Percentiles rank a stretch among this genome's conserved stretches.
These are phyloP conservation scores for Drosophila niveifrons DNA, from an alignment of 2,888 invertebrate genomes.

Conservation along the genomic window DNA sequence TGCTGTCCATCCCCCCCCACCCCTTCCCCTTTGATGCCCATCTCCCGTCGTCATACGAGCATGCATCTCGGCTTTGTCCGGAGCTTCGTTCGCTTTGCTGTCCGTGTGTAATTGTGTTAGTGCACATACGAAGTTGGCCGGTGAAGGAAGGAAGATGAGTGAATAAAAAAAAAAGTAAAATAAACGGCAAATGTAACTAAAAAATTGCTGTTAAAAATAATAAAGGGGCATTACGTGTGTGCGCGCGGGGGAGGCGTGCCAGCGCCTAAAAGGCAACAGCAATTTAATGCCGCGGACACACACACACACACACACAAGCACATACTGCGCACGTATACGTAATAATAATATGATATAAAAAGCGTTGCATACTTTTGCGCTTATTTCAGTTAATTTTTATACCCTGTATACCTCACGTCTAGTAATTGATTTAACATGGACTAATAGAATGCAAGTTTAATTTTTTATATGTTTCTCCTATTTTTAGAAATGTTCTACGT, in stretches of 20 bases:
- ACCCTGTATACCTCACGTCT: conserved; percentile 6
- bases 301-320: conserved; percentile 30
- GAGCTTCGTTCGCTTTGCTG: conserved; percentile 37
- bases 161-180: conserved; percentile 48
- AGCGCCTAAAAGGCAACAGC: conserved; percentile 49
- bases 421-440: neutral
- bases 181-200: conserved; percentile 62
- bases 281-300: conserved; percentile 53
- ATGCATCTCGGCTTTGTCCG: conserved; percentile 32
- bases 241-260: conserved; percentile 11
- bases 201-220: conserved; percentile 71
- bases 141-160: conserved; percentile 43
- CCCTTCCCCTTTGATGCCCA: neutral
- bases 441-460: neutral
- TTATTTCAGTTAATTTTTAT: conserved; percentile 48
- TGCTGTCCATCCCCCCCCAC: conserved; percentile 23
- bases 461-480: neutral
- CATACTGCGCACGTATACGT: conserved; percentile 26
- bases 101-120: conserved; percentile 76
- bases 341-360: conserved; percentile 56
- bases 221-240: conserved; percentile 61
- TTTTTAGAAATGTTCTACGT: neutral
- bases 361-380: conserved; percentile 46
- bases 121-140: conserved; percentile 45
- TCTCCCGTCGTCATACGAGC: neutral